These are phyloP conservation scores for Leucosticte australis DNA, from an alignment of 2,113 vertebrate species.

Conservation along the genomic window DNA sequence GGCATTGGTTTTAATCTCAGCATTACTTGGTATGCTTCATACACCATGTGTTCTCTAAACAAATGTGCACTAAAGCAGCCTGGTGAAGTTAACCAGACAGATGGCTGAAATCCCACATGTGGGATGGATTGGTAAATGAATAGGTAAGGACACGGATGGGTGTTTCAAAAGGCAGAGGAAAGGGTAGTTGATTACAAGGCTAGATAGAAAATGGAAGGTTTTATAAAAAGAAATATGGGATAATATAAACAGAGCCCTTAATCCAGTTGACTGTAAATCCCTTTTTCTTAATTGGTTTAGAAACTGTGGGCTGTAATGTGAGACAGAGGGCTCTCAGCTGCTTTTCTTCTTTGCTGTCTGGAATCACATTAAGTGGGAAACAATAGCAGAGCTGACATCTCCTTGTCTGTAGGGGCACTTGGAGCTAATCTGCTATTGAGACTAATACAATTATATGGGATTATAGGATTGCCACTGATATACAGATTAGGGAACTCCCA, in stretches of 20 bases:
- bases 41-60: conserved; percentile 19
- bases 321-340: conserved; percentile 69
- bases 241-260: conserved; percentile 80
- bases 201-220: conserved; percentile 68
- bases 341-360: conserved; percentile 71
- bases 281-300: conserved; percentile 84
- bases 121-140: conserved; percentile 42
- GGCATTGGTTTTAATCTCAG: conserved; percentile 13
- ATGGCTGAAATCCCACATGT: conserved; percentile 53
- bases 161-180: conserved; percentile 45
- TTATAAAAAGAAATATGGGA: conserved; percentile 78
- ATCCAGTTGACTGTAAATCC: conserved; percentile 81
- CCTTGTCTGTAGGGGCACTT: conserved; percentile 76
- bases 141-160: conserved; percentile 16
- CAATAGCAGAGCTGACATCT: conserved; percentile 77
- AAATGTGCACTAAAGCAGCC: conserved; percentile 57
- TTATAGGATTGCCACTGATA: conserved; percentile 73
- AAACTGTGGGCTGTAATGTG: conserved; percentile 77
- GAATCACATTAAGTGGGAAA: conserved; percentile 81
- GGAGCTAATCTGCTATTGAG: conserved; percentile 80
- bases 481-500: conserved; percentile 64
- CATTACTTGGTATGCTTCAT: conserved; percentile 1
- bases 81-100: conserved; percentile 57
- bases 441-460: conserved; percentile 80
- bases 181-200: conserved; percentile 66